Evolutionary conservation across 2,797 vertebrate genomes (phyloP), one percentile per base, ranked within the genome.

Genomic region (Hybognathus amarus): DNA sequence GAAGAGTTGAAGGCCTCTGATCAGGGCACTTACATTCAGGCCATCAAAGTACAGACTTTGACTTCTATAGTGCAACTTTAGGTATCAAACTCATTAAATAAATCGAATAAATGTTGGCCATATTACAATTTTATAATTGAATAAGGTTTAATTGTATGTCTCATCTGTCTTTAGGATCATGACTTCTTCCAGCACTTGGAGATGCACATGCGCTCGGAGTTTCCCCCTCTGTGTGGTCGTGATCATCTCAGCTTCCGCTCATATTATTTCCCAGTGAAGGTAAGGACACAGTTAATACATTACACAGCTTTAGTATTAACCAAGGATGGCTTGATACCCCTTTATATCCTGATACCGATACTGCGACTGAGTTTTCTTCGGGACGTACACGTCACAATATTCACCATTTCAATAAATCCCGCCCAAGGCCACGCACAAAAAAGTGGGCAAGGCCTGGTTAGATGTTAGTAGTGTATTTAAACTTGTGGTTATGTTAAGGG

Each of bases 111-210:
- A n/a, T 12, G 12, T 10, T 54, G 64, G 24, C 6, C 1, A 9
- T 24, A 47, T 10, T 47, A 20, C 59, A 17, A 36, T 33, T 33
- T 67, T 18, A 10, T 11, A 15, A n/a, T 56, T 24, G 0, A 18
- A 42, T 1, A 18, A 33, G 6, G 17, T 38, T 36, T 18, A n/a
- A 9, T 30, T 38, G 13, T 69, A 6, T 24, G 24, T 67, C 47
- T 83, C 2, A 3, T 84, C 13, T 80, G 11, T 85, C 10, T 79
- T 59, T 88, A 99, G 98, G 98, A 99, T 86, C 98, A 99, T 0
- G 98, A 99, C 91, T 99, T 99, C 91, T 99, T 99, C 92, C 98
- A 99, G 88, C 98, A 99, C 1, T 94, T 99, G 73, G 98, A 99
- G 93, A 99, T 99, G 98, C 98, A 99, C 68, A 95, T 99, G 87